Percentiles rank a stretch among this genome's conserved stretches.
These are phyloP conservation scores for Drosophila lacertosa DNA, from an alignment of 1,140 invertebrate genomes.

Conservation along the genomic window DNA sequence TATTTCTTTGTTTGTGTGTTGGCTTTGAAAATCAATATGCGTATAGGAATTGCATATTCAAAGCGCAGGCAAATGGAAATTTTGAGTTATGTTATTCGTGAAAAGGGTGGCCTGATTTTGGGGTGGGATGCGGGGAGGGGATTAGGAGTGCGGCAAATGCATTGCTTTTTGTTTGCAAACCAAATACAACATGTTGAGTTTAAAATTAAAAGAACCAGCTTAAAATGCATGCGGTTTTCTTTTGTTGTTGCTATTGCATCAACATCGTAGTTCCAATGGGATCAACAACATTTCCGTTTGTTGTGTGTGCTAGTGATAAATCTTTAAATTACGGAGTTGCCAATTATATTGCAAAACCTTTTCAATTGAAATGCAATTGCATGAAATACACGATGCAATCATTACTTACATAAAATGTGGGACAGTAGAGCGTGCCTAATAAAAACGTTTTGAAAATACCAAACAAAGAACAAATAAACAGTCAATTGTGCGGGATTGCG, in stretches of 20 bases:
- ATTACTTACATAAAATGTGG: slow-evolving; percentile 61
- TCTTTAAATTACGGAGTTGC: not conserved
- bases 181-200: slow-evolving; percentile 39
- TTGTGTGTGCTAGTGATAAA: slow-evolving; percentile 2
- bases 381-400: slow-evolving; percentile 32
- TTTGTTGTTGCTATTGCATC: slow-evolving; percentile 28
- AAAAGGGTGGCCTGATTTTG: not conserved
- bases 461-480: slow-evolving; percentile 42
- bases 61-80: slow-evolving; percentile 66
- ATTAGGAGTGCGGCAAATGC: slow-evolving; percentile 9
- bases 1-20: slow-evolving; percentile 20
- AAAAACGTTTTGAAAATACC: slow-evolving; percentile 56
- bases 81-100: slow-evolving; percentile 58
- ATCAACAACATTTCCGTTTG: slow-evolving; percentile 8
- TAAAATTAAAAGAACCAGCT: slow-evolving; percentile 31
- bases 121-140: not conserved
- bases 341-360: slow-evolving; percentile 33
- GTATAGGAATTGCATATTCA: slow-evolving; percentile 71
- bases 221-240: slow-evolving; percentile 46
- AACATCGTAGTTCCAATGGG: slow-evolving; percentile 71
- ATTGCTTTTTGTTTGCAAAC: slow-evolving; percentile 26
- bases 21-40: slow-evolving; percentile 65
- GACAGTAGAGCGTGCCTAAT: slow-evolving; percentile 44
- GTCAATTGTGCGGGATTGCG: not conserved
- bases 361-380: slow-evolving; percentile 6